Evolutionary conservation across 2,797 vertebrate species (phyloP).

Genomic region (Atherinosoma microstoma): DNA sequence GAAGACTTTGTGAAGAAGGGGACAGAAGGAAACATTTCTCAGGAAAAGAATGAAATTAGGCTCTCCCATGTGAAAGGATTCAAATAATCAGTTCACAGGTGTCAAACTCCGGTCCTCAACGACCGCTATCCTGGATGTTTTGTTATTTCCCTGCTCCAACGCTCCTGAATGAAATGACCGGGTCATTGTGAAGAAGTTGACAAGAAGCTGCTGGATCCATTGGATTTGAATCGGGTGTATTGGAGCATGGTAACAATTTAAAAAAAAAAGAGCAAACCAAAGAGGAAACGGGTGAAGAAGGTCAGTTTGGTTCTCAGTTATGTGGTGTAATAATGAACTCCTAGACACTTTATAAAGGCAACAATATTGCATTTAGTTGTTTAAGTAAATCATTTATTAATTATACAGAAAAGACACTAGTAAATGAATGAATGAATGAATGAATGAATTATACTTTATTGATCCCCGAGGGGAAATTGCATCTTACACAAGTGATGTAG

Average conservation of each 20-base stretch:
- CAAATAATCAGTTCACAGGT: background rate
- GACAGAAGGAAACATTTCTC: constrained; percentile 6
- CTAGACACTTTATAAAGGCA: background rate
- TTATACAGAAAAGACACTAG: background rate
- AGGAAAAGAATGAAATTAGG: background rate
- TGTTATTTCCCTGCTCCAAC: no score
- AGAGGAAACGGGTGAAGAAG: background rate
- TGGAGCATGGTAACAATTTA: background rate
- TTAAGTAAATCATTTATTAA: background rate
- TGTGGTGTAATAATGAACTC: background rate
- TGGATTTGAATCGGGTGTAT: no score
- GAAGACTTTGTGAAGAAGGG: constrained; percentile 9
- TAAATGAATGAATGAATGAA: no score
- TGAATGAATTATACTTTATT: no score
- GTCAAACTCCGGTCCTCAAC: background rate
- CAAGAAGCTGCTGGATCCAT: no score
- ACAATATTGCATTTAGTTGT: background rate
- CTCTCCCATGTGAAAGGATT: background rate
- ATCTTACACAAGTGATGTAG: background rate
- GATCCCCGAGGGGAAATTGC: no score
- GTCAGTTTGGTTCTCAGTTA: background rate
- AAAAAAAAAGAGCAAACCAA: background rate
- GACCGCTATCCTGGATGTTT: no score
- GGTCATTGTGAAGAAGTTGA: no score
- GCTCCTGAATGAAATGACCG: no score